A percentile compares a stretch with the other conserved stretches of the same genome.
Conservation (phyloP, 2,797 vertebrate species). For the Hyperoplus immaculatus region DNA sequence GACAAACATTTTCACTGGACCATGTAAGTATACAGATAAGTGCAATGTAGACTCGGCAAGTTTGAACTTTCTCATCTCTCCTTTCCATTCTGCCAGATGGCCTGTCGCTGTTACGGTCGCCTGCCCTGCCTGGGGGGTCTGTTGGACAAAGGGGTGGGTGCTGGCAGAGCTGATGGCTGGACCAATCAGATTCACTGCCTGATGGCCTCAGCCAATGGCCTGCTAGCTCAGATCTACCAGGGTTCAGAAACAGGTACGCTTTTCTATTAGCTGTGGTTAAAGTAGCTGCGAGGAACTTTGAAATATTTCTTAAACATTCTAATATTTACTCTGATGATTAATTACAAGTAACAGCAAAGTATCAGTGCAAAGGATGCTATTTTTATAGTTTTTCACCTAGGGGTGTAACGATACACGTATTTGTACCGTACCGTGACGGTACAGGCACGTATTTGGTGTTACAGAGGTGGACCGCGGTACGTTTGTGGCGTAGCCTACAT, state of each 20-base stretch:
- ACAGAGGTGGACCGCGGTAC: too few relatives aligned
- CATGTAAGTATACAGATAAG: neutral
- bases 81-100: conserved; percentile 79
- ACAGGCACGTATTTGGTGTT: too few relatives aligned
- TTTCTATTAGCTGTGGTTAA: neutral
- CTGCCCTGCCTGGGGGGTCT: conserved; percentile 90
- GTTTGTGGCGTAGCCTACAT: too few relatives aligned
- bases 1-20: neutral
- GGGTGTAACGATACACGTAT: too few relatives aligned
- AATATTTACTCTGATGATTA: neutral
- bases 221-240: conserved; percentile 88
- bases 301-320: too few relatives aligned
- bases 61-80: too few relatives aligned
- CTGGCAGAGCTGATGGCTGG: conserved; percentile 89
- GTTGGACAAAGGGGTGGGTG: conserved; percentile 85
- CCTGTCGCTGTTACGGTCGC: conserved; percentile 90
- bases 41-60: neutral
- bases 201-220: conserved; percentile 87
- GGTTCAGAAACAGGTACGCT: conserved; percentile 85
- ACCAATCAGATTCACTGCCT: conserved; percentile 91
- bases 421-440: too few relatives aligned
- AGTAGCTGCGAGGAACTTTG: too few relatives aligned
- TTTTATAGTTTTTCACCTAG: too few relatives aligned
- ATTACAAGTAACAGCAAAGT: too few relatives aligned
- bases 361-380: too few relatives aligned